phyloP scores from a whole-genome alignment of 1,140 invertebrate species.

The Coptotermes formosanus region DNA sequence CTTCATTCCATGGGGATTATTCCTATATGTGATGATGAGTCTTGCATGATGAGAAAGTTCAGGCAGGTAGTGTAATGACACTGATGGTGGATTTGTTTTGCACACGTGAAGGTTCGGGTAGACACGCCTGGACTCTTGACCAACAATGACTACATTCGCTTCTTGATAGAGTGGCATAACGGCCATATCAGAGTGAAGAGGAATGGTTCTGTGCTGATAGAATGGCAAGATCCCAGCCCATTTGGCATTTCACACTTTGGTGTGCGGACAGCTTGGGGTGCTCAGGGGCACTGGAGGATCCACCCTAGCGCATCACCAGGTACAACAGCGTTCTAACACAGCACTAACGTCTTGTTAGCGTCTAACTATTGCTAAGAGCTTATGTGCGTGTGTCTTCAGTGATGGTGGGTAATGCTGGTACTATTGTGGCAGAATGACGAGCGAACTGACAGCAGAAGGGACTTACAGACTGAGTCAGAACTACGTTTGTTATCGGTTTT shows the following conservation, averaged over 20 bases:
- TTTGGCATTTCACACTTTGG: constrained; percentile 60
- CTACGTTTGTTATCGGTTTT: too few relatives aligned
- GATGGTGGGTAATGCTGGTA: too few relatives aligned
- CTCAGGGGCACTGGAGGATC: constrained; percentile 56
- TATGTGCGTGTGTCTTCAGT: background rate
- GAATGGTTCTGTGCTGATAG: constrained; percentile 51
- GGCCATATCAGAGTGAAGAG: constrained; percentile 52
- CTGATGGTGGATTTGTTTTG: background rate
- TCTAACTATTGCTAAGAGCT: background rate
- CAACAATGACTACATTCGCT: constrained; percentile 55
- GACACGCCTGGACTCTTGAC: constrained; percentile 55
- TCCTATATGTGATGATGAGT: too few relatives aligned
- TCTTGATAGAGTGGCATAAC: constrained; percentile 58
- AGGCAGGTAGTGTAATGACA: background rate
- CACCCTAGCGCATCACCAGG: constrained; percentile 10
- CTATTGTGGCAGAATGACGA: too few relatives aligned
- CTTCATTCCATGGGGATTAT: too few relatives aligned
- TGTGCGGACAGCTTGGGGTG: constrained; percentile 61
- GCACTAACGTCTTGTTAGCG: background rate
- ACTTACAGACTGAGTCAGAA: too few relatives aligned
- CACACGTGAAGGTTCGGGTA: constrained; percentile 50
- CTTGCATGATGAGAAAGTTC: too few relatives aligned
- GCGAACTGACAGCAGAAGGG: too few relatives aligned
- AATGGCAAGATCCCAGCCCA: constrained; percentile 58
- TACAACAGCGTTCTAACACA: background rate